These are phyloP conservation scores for Calephelis nemesis DNA, from an alignment of 1,140 invertebrate genomes.

Conservation along the genomic window DNA sequence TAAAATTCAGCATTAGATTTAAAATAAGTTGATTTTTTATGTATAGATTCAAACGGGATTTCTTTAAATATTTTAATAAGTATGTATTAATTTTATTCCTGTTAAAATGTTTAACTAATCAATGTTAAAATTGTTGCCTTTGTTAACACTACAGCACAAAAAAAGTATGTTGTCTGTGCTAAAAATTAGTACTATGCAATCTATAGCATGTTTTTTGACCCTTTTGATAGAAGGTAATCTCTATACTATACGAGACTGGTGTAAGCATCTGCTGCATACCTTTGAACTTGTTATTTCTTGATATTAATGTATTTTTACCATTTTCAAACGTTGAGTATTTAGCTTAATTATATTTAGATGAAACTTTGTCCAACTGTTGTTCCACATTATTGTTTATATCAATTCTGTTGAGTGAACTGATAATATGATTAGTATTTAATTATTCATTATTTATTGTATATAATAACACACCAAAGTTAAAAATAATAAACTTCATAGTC, in stretches of 20 bases:
- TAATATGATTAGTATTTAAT: conserved; percentile 41
- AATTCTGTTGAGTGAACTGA: conserved; percentile 33
- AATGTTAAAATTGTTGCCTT: too few relatives aligned
- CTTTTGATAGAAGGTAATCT: too few relatives aligned
- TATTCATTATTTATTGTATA: conserved; percentile 73
- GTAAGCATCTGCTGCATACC: not conserved
- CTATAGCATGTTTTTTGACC: too few relatives aligned
- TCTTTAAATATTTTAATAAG: not conserved
- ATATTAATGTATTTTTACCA: conserved; percentile 19
- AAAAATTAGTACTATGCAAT: too few relatives aligned
- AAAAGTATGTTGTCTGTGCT: too few relatives aligned
- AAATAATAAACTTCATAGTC: conserved; percentile 72
- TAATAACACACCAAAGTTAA: conserved; percentile 77
- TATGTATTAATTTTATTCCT: conserved; percentile 7
- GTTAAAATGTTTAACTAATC: not conserved
- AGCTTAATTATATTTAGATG: conserved; percentile 28
- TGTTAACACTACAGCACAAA: too few relatives aligned
- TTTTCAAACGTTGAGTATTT: conserved; percentile 39
- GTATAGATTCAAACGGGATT: conserved; percentile 1
- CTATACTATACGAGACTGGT: too few relatives aligned
- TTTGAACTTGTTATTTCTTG: conserved; percentile 5
- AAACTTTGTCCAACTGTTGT: conserved; percentile 31
- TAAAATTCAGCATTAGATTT: conserved; percentile 1
- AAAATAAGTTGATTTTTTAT: conserved; percentile 7
- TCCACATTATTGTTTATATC: conserved; percentile 37